Conservation (phyloP, 2,888 invertebrate species). For the Amphipoea lucens region DNA sequence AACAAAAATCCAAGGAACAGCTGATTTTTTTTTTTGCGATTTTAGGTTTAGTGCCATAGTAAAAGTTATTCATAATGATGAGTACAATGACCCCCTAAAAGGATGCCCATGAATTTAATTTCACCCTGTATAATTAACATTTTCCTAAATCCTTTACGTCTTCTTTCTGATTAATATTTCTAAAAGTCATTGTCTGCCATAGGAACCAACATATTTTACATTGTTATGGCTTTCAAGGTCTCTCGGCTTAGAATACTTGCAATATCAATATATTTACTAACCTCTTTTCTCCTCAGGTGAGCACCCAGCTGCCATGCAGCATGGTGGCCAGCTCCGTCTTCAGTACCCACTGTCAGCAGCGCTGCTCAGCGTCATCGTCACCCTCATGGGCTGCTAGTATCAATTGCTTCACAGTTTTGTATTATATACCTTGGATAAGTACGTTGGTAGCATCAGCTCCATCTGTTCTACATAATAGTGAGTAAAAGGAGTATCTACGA, state of each 20-base stretch:
- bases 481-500: slow-evolving; percentile 24
- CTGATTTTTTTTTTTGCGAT: too few species aligned
- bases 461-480: background rate
- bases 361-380: slow-evolving; percentile 92
- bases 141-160: background rate
- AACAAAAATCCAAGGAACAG: too few species aligned
- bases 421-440: slow-evolving; percentile 51
- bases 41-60: too few species aligned
- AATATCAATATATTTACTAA: background rate
- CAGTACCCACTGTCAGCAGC: slow-evolving; percentile 93
- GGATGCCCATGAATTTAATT: too few species aligned
- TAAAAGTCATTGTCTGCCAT: too few species aligned
- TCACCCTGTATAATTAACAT: background rate
- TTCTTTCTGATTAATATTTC: too few species aligned
- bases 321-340: slow-evolving; percentile 93
- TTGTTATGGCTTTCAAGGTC: background rate
- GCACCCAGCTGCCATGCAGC: slow-evolving; percentile 96
- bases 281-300: slow-evolving; percentile 90
- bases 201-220: too few species aligned
- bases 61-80: too few species aligned
- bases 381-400: slow-evolving; percentile 90
- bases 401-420: slow-evolving; percentile 48
- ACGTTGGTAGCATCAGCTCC: background rate
- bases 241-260: background rate
- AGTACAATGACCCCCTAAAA: too few species aligned